phyloP scores from a whole-genome alignment of 2,797 vertebrate genomes.

The Micromesistius poutassou region DNA sequence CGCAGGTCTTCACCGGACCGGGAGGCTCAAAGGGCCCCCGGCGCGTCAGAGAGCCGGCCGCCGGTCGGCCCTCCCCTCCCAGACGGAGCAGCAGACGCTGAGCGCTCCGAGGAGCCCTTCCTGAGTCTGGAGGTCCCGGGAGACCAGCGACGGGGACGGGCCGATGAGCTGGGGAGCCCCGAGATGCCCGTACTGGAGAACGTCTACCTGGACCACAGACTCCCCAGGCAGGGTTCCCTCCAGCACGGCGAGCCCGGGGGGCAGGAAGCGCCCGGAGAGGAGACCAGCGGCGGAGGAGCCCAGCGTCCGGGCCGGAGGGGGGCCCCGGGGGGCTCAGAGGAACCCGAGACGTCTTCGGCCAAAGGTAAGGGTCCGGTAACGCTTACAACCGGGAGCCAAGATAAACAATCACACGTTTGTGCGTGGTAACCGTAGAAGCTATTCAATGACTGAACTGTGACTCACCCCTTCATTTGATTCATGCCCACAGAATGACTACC shows the following conservation, averaged over 20 bases:
- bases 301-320: not conserved
- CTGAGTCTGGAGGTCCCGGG: slow-evolving; percentile 20
- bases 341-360: not conserved
- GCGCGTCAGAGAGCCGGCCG: not conserved
- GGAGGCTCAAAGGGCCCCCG: not conserved
- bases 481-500: too few species aligned
- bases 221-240: not conserved
- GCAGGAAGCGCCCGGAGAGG: not conserved
- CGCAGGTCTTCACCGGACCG: not conserved
- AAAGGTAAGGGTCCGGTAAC: slow-evolving; percentile 40
- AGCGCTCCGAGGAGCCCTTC: not conserved
- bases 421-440: not conserved
- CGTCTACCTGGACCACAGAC: slow-evolving; percentile 33
- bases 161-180: not conserved
- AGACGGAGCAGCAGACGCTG: not conserved
- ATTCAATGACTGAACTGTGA: not conserved
- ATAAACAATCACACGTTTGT: too few species aligned
- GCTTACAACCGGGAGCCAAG: not conserved
- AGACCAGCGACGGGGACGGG: too few species aligned
- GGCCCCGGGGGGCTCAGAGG: not conserved
- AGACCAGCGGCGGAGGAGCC: not conserved
- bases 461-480: too few species aligned
- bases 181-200: slow-evolving; percentile 51
- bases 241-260: too few species aligned
- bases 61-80: not conserved